A percentile compares a stretch with the other conserved stretches of the same genome.
Evolutionary conservation across 2,888 invertebrate species (phyloP).

Genomic region (Sipunculus nudus): DNA sequence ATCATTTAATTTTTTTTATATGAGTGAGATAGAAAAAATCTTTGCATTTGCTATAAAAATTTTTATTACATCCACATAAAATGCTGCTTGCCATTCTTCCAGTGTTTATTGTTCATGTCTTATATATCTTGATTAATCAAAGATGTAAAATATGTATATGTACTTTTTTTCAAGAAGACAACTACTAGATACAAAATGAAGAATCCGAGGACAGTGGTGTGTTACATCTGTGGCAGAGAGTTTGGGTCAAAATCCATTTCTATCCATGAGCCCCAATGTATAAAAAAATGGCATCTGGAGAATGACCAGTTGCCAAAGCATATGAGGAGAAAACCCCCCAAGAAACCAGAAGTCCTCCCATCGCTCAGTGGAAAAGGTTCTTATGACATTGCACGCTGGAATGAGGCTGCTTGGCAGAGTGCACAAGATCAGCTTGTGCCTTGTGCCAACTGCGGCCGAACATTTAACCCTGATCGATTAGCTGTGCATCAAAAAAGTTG

Average conservation of each 20-base stretch:
- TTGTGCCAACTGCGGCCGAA: slow-evolving; percentile 75
- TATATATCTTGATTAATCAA: too few species aligned
- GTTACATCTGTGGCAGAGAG: slow-evolving; percentile 75
- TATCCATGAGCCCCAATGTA: slow-evolving; percentile 77
- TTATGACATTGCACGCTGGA: slow-evolving; percentile 45
- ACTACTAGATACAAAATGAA: neutral
- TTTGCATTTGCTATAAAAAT: too few species aligned
- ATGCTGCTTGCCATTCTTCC: too few species aligned
- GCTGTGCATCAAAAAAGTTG: slow-evolving; percentile 74
- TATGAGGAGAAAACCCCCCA: slow-evolving; percentile 71
- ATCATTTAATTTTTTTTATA: too few species aligned
- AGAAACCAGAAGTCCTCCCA: slow-evolving; percentile 69
- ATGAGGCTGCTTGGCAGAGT: slow-evolving; percentile 72
- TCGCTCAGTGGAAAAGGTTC: slow-evolving; percentile 36
- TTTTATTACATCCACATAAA: too few species aligned
- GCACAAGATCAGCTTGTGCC: slow-evolving; percentile 70
- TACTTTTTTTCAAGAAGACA: too few species aligned
- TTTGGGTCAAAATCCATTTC: slow-evolving; percentile 74
- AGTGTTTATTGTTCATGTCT: too few species aligned
- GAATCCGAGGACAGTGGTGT: slow-evolving; percentile 51
- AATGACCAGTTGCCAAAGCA: slow-evolving; percentile 71
- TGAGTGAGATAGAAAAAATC: too few species aligned
- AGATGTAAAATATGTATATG: too few species aligned
- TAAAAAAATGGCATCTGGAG: slow-evolving; percentile 73
- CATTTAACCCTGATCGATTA: slow-evolving; percentile 76